Evolutionary conservation across 2,113 vertebrate species (phyloP).

Genomic region (Suncus etruscus): DNA sequence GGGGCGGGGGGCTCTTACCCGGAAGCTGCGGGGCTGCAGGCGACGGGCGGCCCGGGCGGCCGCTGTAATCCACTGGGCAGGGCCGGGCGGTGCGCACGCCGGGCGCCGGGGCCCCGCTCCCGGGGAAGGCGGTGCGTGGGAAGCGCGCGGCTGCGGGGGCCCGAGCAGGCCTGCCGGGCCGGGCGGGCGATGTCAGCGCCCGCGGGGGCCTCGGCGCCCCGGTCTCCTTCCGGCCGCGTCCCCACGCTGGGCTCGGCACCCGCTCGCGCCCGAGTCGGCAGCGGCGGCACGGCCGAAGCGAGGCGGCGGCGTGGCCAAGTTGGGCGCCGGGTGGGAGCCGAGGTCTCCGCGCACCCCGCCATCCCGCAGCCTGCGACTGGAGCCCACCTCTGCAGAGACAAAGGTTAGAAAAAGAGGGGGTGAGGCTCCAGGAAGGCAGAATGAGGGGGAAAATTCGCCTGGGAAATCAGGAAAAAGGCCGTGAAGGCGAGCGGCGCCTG

Average conservation of each 20-base stretch:
- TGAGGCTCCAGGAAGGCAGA: constrained; percentile 93
- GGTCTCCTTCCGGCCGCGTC: constrained; percentile 62
- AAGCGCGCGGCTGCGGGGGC: neutral
- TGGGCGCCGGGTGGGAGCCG: constrained; percentile 43
- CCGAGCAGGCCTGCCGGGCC: constrained; percentile 54
- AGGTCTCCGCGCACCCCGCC: constrained; percentile 73
- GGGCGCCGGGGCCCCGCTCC: constrained; percentile 41
- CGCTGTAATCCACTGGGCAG: constrained; percentile 86
- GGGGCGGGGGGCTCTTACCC: constrained; percentile 83
- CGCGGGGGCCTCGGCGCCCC: constrained; percentile 31
- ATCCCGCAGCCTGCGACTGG: constrained; percentile 78
- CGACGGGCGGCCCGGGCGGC: constrained; percentile 73
- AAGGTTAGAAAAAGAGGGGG: constrained; percentile 93
- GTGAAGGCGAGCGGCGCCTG: constrained; percentile 96
- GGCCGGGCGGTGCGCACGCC: constrained; percentile 68
- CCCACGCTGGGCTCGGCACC: constrained; percentile 49
- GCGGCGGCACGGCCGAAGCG: neutral
- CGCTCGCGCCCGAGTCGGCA: constrained; percentile 15
- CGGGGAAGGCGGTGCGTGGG: neutral
- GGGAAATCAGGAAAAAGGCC: constrained; percentile 97
- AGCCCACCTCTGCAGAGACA: constrained; percentile 90
- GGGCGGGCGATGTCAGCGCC: neutral
- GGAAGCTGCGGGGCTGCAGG: constrained; percentile 67
- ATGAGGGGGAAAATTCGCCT: constrained; percentile 94
- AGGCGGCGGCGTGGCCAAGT: neutral